Evolutionary conservation across 2,888 invertebrate genomes (phyloP).

Genomic region (Dryocosmus kuriphilus): DNA sequence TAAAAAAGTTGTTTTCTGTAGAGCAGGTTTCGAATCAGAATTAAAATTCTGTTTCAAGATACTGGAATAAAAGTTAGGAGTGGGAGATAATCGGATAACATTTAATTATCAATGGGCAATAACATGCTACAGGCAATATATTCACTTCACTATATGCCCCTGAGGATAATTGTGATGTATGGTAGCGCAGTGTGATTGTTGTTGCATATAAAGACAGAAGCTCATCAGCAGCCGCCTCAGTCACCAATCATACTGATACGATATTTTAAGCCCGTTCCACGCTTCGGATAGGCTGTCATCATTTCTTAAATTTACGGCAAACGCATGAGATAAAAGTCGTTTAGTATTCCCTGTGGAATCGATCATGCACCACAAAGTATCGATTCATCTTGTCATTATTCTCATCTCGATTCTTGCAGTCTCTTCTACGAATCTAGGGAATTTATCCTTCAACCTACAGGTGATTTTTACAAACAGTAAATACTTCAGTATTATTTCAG

Average conservation of each 20-base stretch:
- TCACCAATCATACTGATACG: constrained; percentile 15
- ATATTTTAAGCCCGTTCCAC: constrained; percentile 15
- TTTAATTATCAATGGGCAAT: constrained; percentile 56
- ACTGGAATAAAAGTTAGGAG: not conserved
- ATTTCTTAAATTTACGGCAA: constrained; percentile 31
- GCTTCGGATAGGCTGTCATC: constrained; percentile 18
- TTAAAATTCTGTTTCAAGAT: not conserved
- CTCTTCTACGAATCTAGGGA: not conserved
- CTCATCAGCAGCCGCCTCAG: constrained; percentile 39
- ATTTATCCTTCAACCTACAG: not conserved
- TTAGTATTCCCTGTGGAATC: constrained; percentile 12
- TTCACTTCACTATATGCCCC: constrained; percentile 45
- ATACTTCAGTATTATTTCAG: no score
- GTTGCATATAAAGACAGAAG: constrained; percentile 49
- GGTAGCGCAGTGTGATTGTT: constrained; percentile 40
- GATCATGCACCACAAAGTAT: constrained; percentile 18
- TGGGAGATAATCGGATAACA: constrained; percentile 40
- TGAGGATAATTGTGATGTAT: constrained; percentile 47
- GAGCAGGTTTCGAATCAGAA: no score
- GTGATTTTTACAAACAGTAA: not conserved
- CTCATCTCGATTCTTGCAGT: not conserved
- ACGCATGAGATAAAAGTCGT: constrained; percentile 31
- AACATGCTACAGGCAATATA: constrained; percentile 46
- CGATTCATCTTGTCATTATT: constrained; percentile 10
- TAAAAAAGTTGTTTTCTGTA: not conserved